phyloP scores from a whole-genome alignment of 2,888 invertebrate genomes.

The Cepaea hortensis region DNA sequence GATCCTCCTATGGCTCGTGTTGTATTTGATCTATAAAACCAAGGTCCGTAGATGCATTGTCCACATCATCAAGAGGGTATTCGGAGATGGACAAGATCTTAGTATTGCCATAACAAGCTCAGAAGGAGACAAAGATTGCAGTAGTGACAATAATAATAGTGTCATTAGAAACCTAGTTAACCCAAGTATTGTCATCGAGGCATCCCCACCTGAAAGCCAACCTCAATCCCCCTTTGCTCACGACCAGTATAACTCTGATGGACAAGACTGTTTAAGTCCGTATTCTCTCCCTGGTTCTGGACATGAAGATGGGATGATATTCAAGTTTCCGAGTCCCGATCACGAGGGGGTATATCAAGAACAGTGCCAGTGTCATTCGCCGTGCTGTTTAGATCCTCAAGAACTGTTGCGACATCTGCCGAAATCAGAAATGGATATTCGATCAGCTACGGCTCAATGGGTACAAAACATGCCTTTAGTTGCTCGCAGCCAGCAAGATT shows the following conservation, averaged over 20 bases:
- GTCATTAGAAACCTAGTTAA: constrained; percentile 26
- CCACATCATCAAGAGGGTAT: constrained; percentile 20
- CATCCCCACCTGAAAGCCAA: constrained; percentile 26
- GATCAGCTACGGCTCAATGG: constrained; percentile 54
- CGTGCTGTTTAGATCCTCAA: not conserved
- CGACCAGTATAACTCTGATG: not conserved
- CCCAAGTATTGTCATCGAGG: constrained; percentile 45
- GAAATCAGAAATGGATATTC: constrained; percentile 41
- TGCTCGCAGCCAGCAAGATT: constrained; percentile 52
- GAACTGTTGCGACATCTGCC: constrained; percentile 17
- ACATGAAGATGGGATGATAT: constrained; percentile 21
- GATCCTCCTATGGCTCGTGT: constrained; percentile 59
- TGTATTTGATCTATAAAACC: constrained; percentile 62
- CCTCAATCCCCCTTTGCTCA: constrained; percentile 24
- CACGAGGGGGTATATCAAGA: not conserved
- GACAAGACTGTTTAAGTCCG: constrained; percentile 27
- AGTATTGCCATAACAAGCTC: not conserved
- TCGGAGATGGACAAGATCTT: not conserved
- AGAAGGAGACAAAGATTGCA: constrained; percentile 15
- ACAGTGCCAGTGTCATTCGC: constrained; percentile 5
- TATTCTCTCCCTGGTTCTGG: constrained; percentile 7
- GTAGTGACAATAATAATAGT: not conserved
- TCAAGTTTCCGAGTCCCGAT: constrained; percentile 29
- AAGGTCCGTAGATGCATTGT: constrained; percentile 53
- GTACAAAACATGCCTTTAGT: constrained; percentile 60